Base-by-base conservation (phyloP, 1,140 invertebrate species). In the Musca domestica region DNA sequence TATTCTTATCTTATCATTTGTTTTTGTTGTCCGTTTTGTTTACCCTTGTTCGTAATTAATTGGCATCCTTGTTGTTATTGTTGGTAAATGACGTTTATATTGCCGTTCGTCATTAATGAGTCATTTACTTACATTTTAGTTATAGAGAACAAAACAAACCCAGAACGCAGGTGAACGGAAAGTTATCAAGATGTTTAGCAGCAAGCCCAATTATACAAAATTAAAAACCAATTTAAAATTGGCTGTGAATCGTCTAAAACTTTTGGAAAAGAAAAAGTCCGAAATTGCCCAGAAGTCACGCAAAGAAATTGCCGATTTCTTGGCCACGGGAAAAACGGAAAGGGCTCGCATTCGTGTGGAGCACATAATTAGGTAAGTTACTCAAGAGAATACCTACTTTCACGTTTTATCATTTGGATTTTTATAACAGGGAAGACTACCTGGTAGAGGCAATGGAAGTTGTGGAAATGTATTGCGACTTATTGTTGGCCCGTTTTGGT, bases 361-460 rank as follows among this genome's bases (percentile, higher is more conserved):
- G 82, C 94, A 98, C 70, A 99, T 99, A 58, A 98, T 99, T 67
- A 85, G 88, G 88, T 88, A 79, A 74, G 64, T 65, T 46, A 1
- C 4, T 9, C 14, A 20, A 48, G 10, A 23, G 7, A 34, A 17
- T 3, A 54, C 27, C 52, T 30, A 52, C 15, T 52, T 14, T 23
- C n/a, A 10, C 15, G 9, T 25, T 10, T 46, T 25, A 51, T 27
- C 56, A 17, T 23, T 3, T 7, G 51, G n/a, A 54, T 1, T 1
- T 17, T 20, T 41, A 41, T 51, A 25, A 9, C 23, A 89, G 98
- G 23, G 98, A 99, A 85, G 98, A 99, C 84, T 99, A 99, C 82
- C 87, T 98, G 83, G 96, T 99, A 1, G 98, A 99, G 85, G 97
- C 97, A 0, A 97, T 99, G 92, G 98, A 99, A 87, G 87, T 99